phyloP scores from a whole-genome alignment of 2,888 invertebrate species.

The Drosophila anomelani region DNA sequence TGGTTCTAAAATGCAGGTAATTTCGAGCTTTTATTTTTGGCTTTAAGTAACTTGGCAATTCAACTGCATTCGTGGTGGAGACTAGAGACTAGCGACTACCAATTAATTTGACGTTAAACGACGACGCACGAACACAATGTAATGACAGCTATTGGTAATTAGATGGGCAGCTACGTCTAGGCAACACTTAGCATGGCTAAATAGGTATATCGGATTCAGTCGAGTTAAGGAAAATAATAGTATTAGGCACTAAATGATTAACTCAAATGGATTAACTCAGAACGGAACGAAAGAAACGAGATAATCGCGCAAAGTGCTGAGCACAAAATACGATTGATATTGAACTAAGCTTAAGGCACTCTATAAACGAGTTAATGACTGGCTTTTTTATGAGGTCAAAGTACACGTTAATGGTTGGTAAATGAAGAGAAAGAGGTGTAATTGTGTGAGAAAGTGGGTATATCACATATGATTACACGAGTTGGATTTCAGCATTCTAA shows the following conservation, averaged over 20 bases:
- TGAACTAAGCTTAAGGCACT: conserved; percentile 32
- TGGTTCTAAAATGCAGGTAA: conserved; percentile 52
- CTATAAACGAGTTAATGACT: conserved; percentile 28
- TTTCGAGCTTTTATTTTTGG: conserved; percentile 8
- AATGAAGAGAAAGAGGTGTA: conserved; percentile 12
- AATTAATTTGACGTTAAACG: conserved; percentile 21
- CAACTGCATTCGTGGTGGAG: conserved; percentile 29
- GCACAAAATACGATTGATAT: conserved; percentile 38
- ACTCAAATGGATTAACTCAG: conserved; percentile 15
- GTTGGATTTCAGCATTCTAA: no score
- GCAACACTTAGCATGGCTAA: conserved; percentile 36
- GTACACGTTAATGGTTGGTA: conserved; percentile 14
- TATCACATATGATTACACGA: background rate
- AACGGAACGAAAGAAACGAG: conserved; percentile 13
- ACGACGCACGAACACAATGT: conserved; percentile 32
- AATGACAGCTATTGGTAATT: conserved; percentile 26
- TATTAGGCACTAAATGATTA: conserved; percentile 29
- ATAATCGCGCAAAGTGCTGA: conserved; percentile 41
- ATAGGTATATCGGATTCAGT: conserved; percentile 11
- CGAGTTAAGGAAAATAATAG: conserved; percentile 28
- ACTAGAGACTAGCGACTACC: background rate
- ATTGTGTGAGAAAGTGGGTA: background rate
- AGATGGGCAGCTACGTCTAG: conserved; percentile 33
- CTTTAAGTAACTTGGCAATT: conserved; percentile 18
- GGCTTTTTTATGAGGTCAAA: conserved; percentile 23